Conservation (phyloP, 2,888 invertebrate species). For the Pterobdella sp. region DNA sequence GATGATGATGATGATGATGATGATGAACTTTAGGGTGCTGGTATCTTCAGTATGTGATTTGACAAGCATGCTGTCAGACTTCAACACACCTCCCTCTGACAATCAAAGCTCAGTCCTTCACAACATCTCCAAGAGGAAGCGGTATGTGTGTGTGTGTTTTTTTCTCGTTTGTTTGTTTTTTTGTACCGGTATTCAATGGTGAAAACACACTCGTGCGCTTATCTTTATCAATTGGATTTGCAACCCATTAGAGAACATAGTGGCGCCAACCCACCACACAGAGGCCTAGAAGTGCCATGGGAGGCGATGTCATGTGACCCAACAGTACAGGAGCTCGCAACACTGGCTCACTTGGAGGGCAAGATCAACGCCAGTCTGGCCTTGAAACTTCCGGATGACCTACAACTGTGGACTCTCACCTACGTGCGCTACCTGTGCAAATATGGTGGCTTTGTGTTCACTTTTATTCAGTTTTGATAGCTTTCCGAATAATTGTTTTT, state of each 20-base stretch:
- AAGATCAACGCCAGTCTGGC: slow-evolving; percentile 66
- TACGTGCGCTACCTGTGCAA: slow-evolving; percentile 59
- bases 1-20: too few relatives aligned
- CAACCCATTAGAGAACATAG: too few relatives aligned
- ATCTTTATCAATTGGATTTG: too few relatives aligned
- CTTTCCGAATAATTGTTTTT: too few relatives aligned
- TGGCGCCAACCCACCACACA: neutral
- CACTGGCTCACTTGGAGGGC: slow-evolving; percentile 58
- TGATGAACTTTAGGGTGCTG: too few relatives aligned
- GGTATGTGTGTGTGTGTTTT: neutral
- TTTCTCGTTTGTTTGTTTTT: too few relatives aligned
- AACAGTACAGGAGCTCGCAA: slow-evolving; percentile 47
- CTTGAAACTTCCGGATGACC: slow-evolving; percentile 65
- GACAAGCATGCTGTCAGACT: neutral
- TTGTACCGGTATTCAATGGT: too few relatives aligned
- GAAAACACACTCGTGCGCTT: too few relatives aligned
- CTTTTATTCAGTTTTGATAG: too few relatives aligned
- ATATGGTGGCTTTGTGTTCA: slow-evolving; percentile 61
- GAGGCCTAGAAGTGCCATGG: slow-evolving; percentile 37
- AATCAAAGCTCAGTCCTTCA: neutral
- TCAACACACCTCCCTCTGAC: neutral
- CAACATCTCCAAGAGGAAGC: neutral
- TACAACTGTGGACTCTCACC: slow-evolving; percentile 66
- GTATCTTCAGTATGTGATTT: neutral
- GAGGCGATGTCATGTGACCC: slow-evolving; percentile 42